Conservation (phyloP, 2,797 vertebrate genomes). For the Enteromius anoplus region DNA sequence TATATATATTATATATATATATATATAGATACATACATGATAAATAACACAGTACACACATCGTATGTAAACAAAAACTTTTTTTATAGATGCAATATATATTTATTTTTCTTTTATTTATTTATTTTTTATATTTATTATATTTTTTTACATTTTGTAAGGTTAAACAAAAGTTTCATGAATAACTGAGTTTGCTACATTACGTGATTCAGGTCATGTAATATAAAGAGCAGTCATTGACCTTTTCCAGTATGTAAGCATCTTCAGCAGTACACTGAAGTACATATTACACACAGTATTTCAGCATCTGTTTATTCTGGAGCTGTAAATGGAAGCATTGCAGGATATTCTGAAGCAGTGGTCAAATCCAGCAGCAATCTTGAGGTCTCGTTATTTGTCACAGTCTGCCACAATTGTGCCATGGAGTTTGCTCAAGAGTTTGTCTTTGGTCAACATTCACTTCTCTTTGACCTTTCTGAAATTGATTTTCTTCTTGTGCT, state of each 20-base stretch:
- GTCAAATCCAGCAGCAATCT: conserved; percentile 68
- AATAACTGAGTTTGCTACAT: neutral
- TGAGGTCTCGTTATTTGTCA: conserved; percentile 69
- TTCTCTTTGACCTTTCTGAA: conserved; percentile 63
- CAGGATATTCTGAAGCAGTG: conserved; percentile 55
- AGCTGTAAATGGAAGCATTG: conserved; percentile 62
- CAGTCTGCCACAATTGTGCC: conserved; percentile 56
- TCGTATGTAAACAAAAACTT: too few relatives aligned
- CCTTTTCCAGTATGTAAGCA: conserved; percentile 42
- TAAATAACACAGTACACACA: too few relatives aligned
- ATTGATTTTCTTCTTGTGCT: conserved; percentile 38
- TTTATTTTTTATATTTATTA: conserved; percentile 17
- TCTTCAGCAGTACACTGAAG: conserved; percentile 54
- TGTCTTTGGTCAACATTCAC: conserved; percentile 26
- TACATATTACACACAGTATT: conserved; percentile 60
- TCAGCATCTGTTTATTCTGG: conserved; percentile 70
- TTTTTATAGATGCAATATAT: too few relatives aligned
- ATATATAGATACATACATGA: too few relatives aligned
- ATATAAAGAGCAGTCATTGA: conserved; percentile 1
- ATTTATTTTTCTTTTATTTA: too few relatives aligned
- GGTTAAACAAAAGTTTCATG: neutral
- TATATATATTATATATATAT: too few relatives aligned
- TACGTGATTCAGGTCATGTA: neutral
- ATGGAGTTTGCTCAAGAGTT: conserved; percentile 56
- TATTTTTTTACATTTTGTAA: neutral